Base-by-base conservation (phyloP, 2,888 invertebrate genomes). In the Nasonovia ribisnigri region DNA sequence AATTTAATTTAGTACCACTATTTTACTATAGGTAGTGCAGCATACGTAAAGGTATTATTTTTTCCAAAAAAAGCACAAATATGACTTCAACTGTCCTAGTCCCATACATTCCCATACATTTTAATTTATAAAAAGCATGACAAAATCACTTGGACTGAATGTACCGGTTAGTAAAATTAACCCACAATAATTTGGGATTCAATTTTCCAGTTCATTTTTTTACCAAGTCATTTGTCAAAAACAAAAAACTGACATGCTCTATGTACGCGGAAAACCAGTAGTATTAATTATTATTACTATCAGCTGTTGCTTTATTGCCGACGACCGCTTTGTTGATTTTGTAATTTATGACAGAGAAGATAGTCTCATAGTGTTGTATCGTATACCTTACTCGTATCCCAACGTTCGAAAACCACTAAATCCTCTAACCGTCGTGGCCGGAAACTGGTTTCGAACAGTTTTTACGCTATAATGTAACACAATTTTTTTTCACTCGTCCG, bases 391-490 rank as follows among this genome's bases (percentile, higher is more conserved):
- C 77, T 77, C 20, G 77, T 77, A 77, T 36, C 77, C 77, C 77
- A 77, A 36, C 36, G 77, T 77, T 36, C 36, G 77, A 36, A 77
- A 77, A 77, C 36, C 77, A 77, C 77, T 77, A 77, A 77, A 77
- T 77, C 77, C 77, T 36, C 8, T 77, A 36, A 77, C 67, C 36
- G 20, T 77, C 77, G 36, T 8, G 8, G 36, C 36, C 36, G 20
- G 77, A 36, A 77, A 77, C 77, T 36, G 77, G 77, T 77, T 77
- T 77, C 77, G 2, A 8, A 77, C 77, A 77, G 77, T 77, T 36
- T 67, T 77, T 77, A 36, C 77, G 77, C 36, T 77, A 36, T 77
- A 77, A 77, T 77, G 77, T 77, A 77, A 77, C 77, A 77, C 36
- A 36, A 20, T 77, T 77, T 77, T 77, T 77, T 77, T 77, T 36